Percentiles rank a stretch among this genome's conserved stretches.
Evolutionary conservation across 1,140 invertebrate genomes (phyloP).

Genomic region (Saccostrea cuccullata): DNA sequence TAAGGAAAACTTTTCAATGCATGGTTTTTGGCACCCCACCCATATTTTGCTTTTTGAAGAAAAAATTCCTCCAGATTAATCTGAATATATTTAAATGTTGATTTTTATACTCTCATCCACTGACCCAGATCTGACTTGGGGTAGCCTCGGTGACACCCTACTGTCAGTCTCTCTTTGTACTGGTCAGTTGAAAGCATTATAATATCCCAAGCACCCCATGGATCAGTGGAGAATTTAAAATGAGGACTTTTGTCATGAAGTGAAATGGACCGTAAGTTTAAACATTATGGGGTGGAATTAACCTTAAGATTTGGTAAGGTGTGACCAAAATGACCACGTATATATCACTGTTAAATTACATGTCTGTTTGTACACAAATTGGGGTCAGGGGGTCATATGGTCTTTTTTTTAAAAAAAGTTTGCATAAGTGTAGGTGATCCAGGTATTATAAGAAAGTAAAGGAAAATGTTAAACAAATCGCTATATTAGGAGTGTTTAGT

Average conservation of each 20-base stretch:
- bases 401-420: neutral
- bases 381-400: neutral
- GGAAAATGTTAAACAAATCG: too few species aligned
- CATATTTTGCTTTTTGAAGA: too few species aligned
- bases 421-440: neutral
- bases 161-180: neutral
- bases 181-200: neutral
- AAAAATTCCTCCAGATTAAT: too few species aligned
- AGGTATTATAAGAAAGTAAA: too few species aligned
- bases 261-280: neutral
- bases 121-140: too few species aligned
- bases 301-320: neutral
- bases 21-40: too few species aligned
- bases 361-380: neutral
- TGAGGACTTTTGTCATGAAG: neutral
- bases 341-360: neutral
- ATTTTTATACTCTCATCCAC: too few species aligned
- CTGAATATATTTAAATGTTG: too few species aligned
- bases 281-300: neutral
- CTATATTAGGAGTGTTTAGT: too few species aligned
- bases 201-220: neutral
- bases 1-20: too few species aligned
- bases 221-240: neutral
- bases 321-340: slow-evolving; percentile 21
- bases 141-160: neutral